phyloP scores from a whole-genome alignment of 2,888 invertebrate species.

The Latheticus oryzae region DNA sequence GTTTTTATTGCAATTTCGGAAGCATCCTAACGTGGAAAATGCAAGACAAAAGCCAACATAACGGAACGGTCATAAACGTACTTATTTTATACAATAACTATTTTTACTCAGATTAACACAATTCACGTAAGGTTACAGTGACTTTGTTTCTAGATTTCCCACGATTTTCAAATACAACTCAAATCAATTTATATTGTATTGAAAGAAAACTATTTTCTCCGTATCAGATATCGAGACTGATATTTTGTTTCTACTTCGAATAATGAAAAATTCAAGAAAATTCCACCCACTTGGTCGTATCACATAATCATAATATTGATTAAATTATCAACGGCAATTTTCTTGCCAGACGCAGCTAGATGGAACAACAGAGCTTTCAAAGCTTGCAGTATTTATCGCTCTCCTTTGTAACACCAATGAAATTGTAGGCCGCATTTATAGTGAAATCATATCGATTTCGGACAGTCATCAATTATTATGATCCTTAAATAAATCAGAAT shows the following conservation, averaged over 20 bases:
- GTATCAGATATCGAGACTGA: conserved; percentile 18
- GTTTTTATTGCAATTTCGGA: conserved; percentile 30
- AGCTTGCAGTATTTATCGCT: background rate
- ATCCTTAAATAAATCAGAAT: too few relatives aligned
- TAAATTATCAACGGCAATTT: conserved; percentile 14
- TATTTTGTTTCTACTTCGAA: conserved; percentile 9
- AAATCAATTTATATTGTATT: conserved; percentile 12
- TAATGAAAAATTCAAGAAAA: conserved; percentile 20
- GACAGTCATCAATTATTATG: too few relatives aligned
- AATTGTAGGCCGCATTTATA: too few relatives aligned
- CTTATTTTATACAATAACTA: conserved; percentile 25
- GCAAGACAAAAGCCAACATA: conserved; percentile 28
- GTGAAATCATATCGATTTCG: conserved; percentile 1
- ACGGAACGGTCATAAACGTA: conserved; percentile 18
- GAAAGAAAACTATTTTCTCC: conserved; percentile 8
- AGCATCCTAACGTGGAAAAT: conserved; percentile 8
- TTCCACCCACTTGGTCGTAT: conserved; percentile 22
- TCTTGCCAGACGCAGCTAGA: conserved; percentile 1
- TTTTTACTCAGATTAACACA: conserved; percentile 33
- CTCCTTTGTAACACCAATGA: too few relatives aligned
- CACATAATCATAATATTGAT: conserved; percentile 24
- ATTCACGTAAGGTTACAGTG: conserved; percentile 33
- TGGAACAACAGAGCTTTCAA: too few relatives aligned
- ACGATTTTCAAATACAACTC: conserved; percentile 11
- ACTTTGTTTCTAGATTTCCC: conserved; percentile 19